Evolutionary conservation across 2,797 vertebrate genomes (phyloP), one percentile per base, ranked within the genome.

Genomic region (Acanthopagrus latus): DNA sequence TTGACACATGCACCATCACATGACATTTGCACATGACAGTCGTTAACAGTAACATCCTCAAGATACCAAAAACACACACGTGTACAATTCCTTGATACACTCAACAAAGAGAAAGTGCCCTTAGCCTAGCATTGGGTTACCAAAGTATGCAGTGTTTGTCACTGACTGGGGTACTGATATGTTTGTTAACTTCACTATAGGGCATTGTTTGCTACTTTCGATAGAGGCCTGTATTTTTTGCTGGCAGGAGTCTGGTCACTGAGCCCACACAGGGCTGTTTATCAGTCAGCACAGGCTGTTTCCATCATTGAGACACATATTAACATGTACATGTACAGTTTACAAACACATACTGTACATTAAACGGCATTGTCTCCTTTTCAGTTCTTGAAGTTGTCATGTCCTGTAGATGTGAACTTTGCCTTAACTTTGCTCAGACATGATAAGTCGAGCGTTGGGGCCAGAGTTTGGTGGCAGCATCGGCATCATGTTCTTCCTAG

Each of bases 391-490:
- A 47, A 43, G 9, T 56, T 5, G 5, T 48, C 27, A 25, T n/a
- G 23, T 59, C 1, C 27, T 38, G 38, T 20, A 56, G 44, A 33
- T 16, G 5, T 23, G 7, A 5, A 33, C 38, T 64, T 69, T 55
- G 0, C 88, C 93, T 95, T 94, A 84, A 95, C 89, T 6, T 21
- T 2, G 1, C 14, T 62, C 84, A 98, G 97, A 97, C 83, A 98
- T 98, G 97, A 98, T 98, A 88, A 98, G 97, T 85, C 94, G 97
- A 73, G 97, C 97, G 0, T 64, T 98, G 76, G 97, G 97, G 0
- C 97, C 97, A 0, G 97, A 98, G 89, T 97, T 98, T 0, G 97
- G 97, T 0, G 97, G 97, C 72, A 97, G 97, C 66, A 97, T 98
- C 0, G 97, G 97, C 14, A 95, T 98, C 88, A 97, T 98, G 97